Evolutionary conservation across 1,140 invertebrate species (phyloP).

Genomic region (Diabrotica undecimpunctata): DNA sequence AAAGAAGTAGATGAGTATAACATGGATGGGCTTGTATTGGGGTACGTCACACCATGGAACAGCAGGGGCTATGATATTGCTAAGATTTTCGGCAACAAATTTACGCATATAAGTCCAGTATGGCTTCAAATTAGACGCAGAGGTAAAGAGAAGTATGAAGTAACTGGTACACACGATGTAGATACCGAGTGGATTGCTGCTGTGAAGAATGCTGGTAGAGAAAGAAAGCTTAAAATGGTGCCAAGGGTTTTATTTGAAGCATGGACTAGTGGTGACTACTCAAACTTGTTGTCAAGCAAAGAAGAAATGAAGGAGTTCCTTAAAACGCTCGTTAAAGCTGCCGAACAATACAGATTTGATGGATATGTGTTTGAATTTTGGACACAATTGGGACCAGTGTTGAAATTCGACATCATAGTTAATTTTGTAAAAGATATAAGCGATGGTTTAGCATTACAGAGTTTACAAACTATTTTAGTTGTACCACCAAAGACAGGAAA

Average conservation of each 20-base stretch:
- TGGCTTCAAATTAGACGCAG: constrained; percentile 82
- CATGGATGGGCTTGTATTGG: constrained; percentile 71
- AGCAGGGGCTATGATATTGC: constrained; percentile 87
- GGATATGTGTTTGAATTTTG: constrained; percentile 87
- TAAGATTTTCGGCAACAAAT: constrained; percentile 85
- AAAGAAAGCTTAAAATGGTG: constrained; percentile 55
- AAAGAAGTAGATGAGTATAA: constrained; percentile 61
- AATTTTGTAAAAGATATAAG: constrained; percentile 62
- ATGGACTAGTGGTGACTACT: constrained; percentile 70
- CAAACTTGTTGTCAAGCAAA: constrained; percentile 58
- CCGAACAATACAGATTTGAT: constrained; percentile 70
- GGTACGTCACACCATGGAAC: constrained; percentile 87
- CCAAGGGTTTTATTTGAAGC: constrained; percentile 84
- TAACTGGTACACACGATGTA: constrained; percentile 72
- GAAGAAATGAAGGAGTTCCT: constrained; percentile 56
- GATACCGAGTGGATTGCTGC: constrained; percentile 80
- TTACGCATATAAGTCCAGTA: constrained; percentile 87
- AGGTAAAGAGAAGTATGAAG: constrained; percentile 57
- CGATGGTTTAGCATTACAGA: constrained; percentile 43
- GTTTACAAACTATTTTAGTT: constrained; percentile 72
- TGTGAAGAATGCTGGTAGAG: constrained; percentile 55
- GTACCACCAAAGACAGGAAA: constrained; percentile 76
- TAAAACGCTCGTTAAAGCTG: constrained; percentile 57
- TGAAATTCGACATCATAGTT: constrained; percentile 60
- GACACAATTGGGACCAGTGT: constrained; percentile 71